Conservation (phyloP, 1,140 invertebrate genomes). For the Ceratosolen solmsi region DNA sequence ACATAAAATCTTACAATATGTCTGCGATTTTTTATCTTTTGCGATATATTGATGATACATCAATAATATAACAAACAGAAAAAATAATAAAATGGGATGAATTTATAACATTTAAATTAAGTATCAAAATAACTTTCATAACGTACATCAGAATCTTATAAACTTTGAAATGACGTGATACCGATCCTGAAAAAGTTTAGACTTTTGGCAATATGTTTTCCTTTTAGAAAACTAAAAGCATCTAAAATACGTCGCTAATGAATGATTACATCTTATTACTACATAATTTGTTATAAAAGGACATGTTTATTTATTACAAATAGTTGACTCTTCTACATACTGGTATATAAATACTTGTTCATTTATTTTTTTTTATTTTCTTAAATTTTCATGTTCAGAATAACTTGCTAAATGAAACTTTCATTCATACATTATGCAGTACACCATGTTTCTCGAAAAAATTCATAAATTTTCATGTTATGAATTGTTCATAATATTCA, state of each 20-base stretch:
- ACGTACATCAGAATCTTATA: background rate
- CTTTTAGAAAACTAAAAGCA: slow-evolving; percentile 39
- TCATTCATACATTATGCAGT: slow-evolving; percentile 21
- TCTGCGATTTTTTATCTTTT: background rate
- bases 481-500: background rate
- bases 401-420: slow-evolving; percentile 35
- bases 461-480: background rate
- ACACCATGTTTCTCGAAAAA: background rate
- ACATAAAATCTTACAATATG: slow-evolving; percentile 24
- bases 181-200: slow-evolving; percentile 32
- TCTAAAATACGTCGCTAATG: slow-evolving; percentile 28
- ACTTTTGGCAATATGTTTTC: slow-evolving; percentile 39
- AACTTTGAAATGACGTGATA: background rate
- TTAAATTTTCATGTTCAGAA: slow-evolving; percentile 34
- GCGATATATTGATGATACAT: slow-evolving; percentile 38
- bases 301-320: slow-evolving; percentile 50
- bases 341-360: slow-evolving; percentile 55
- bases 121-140: slow-evolving; percentile 27
- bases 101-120: background rate
- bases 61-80: slow-evolving; percentile 15
- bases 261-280: slow-evolving; percentile 47
- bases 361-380: slow-evolving; percentile 38
- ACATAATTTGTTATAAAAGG: slow-evolving; percentile 53
- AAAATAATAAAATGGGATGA: slow-evolving; percentile 23
- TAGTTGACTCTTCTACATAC: slow-evolving; percentile 47